These are phyloP conservation scores for Drosophila subquinaria DNA, from an alignment of 2,888 invertebrate species.

Conservation along the genomic window DNA sequence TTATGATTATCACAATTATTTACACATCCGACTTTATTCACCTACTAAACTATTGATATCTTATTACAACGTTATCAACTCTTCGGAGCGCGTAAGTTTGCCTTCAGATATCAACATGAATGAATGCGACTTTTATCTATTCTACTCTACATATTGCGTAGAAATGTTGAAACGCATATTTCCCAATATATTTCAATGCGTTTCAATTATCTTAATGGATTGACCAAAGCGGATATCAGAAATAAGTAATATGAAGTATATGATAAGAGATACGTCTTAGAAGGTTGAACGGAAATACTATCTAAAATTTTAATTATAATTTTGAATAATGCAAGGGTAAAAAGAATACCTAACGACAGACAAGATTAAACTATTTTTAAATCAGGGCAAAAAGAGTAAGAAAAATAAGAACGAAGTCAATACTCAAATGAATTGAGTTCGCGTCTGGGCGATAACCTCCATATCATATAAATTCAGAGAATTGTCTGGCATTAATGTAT, in stretches of 20 bases:
- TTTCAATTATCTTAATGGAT: constrained; percentile 53
- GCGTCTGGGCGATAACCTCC: constrained; percentile 69
- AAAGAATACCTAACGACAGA: constrained; percentile 1
- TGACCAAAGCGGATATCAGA: constrained; percentile 59
- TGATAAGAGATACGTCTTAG: constrained; percentile 13
- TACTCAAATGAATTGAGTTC: constrained; percentile 70
- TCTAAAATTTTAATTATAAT: constrained; percentile 51
- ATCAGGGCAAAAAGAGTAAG: constrained; percentile 18
- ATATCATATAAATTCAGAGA: constrained; percentile 63
- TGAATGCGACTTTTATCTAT: constrained; percentile 8
- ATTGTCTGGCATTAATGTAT: constrained; percentile 13
- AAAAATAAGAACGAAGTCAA: constrained; percentile 35
- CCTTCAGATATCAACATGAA: constrained; percentile 13
- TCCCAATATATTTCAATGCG: constrained; percentile 54
- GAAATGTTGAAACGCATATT: constrained; percentile 20
- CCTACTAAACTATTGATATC: neutral
- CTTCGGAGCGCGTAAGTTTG: neutral
- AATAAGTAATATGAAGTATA: constrained; percentile 8
- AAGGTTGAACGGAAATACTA: constrained; percentile 18
- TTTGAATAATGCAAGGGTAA: constrained; percentile 3
- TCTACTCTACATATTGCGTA: neutral
- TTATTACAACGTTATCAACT: constrained; percentile 1
- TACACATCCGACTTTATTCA: neutral
- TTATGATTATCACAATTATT: neutral
- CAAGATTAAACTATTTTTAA: constrained; percentile 28